Evolutionary conservation across 2,113 vertebrate species (phyloP), one percentile per base, ranked within the genome.

Genomic region (Phasianus colchicus): DNA sequence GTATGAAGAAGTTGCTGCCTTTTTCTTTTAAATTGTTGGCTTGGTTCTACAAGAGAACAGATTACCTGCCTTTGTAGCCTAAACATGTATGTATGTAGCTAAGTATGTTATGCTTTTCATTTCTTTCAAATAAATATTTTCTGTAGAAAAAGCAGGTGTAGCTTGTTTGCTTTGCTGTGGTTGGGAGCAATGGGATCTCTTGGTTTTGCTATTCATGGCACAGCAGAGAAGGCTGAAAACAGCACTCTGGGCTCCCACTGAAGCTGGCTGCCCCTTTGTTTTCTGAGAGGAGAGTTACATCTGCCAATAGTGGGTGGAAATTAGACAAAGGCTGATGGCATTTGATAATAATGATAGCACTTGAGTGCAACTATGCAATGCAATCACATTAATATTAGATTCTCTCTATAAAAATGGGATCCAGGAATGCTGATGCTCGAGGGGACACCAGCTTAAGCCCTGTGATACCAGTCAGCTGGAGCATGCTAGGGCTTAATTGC

Each of bases 101-200:
- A 69, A 91, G 18, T 90, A 95, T 96, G 86, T 97, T 97, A 96
- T 88, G 97, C 97, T 97, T 96, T 97, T 93, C 82, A 83, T 97
- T 98, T 97, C 97, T 97, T 97, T 97, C 97, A 97, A 98, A 98
- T 98, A 98, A 98, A 98, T 98, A 97, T 97, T 97, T 97, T 97
- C 97, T 97, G 96, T 98, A 98, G 97, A 97, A 97, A 96, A 96
- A 95, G 66, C 72, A 70, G 93, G 73, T 80, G 43, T 63, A 45
- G 11, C 60, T 81, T 43, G 83, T 96, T 92, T 96, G 40, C 84
- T 93, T 96, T 90, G 57, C 47, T 61, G 9, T 50, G 29, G 24
- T 17, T 3, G 15, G n/a, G 72, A 86, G 71, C 86, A 30, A 18
- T 69, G 13, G 36, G 52, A 20, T 61, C 83, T 63, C 29, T 73